Conservation (phyloP, 2,113 vertebrate species). For the Barnardius zonarius region DNA sequence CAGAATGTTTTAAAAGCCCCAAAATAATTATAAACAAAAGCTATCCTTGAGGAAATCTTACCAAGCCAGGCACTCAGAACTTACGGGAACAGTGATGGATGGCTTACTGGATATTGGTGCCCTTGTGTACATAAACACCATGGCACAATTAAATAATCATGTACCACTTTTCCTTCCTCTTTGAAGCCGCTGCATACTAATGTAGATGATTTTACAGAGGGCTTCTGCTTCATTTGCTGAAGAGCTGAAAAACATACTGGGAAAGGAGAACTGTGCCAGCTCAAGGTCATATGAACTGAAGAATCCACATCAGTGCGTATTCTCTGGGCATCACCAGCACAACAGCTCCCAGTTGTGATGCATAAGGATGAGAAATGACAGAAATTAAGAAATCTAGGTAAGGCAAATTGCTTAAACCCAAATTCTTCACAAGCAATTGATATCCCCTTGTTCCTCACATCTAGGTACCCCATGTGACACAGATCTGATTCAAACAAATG, state of each 20-base stretch:
- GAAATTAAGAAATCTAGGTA: not conserved
- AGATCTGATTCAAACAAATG: not conserved
- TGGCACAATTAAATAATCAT: not conserved
- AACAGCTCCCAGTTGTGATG: not conserved
- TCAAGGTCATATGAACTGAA: not conserved
- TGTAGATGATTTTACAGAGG: not conserved
- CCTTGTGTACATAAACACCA: not conserved
- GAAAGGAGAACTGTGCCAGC: not conserved
- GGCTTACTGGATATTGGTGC: not conserved
- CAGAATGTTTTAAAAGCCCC: not conserved
- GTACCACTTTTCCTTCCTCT: not conserved
- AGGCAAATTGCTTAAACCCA: not conserved
- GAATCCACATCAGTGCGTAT: fast-evolving
- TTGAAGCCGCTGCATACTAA: not conserved
- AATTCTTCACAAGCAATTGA: not conserved
- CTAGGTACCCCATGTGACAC: not conserved
- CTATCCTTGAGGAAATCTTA: not conserved
- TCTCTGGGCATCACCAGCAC: not conserved
- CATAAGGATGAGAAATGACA: not conserved
- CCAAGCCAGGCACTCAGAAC: not conserved
- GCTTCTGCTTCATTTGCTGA: slow-evolving; percentile 11
- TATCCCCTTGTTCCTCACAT: not conserved
- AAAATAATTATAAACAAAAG: not conserved
- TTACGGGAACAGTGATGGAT: not conserved
- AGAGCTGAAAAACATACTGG: not conserved